These are phyloP conservation scores for Heliconius charithonia DNA, from an alignment of 2,888 invertebrate species.

Conservation along the genomic window DNA sequence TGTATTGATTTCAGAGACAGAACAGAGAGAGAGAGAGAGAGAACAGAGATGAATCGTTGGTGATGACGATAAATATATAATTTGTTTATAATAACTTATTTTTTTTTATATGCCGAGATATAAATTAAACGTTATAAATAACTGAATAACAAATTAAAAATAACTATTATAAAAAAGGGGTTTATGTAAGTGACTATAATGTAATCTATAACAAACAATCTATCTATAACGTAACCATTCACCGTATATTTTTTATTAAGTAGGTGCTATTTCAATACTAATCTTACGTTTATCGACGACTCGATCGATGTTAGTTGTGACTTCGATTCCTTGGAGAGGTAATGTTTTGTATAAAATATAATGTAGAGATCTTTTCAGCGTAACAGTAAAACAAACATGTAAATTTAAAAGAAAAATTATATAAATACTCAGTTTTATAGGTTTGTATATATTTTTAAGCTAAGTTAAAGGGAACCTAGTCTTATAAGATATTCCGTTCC, in stretches of 20 bases:
- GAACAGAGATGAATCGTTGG: too few relatives aligned
- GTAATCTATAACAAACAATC: conserved; percentile 50
- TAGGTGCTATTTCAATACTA: background rate
- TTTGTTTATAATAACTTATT: too few relatives aligned
- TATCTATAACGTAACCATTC: conserved; percentile 55
- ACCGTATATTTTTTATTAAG: conserved; percentile 30
- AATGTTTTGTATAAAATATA: background rate
- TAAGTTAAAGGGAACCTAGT: too few relatives aligned
- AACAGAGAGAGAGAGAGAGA: too few relatives aligned
- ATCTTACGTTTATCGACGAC: background rate
- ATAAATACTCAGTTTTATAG: background rate
- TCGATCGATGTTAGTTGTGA: background rate
- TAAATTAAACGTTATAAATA: background rate
- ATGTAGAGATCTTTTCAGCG: too few relatives aligned
- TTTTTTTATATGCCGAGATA: too few relatives aligned
- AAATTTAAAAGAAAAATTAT: background rate
- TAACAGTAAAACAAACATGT: background rate
- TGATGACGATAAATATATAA: too few relatives aligned
- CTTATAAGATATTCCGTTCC: too few relatives aligned
- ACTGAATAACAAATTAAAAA: background rate
- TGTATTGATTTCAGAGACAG: too few relatives aligned
- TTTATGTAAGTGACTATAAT: conserved; percentile 54
- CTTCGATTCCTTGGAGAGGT: background rate
- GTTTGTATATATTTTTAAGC: background rate
- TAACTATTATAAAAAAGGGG: too few relatives aligned